These are phyloP conservation scores for Parnassius smintheus DNA, from an alignment of 2,888 invertebrate genomes.

Conservation along the genomic window DNA sequence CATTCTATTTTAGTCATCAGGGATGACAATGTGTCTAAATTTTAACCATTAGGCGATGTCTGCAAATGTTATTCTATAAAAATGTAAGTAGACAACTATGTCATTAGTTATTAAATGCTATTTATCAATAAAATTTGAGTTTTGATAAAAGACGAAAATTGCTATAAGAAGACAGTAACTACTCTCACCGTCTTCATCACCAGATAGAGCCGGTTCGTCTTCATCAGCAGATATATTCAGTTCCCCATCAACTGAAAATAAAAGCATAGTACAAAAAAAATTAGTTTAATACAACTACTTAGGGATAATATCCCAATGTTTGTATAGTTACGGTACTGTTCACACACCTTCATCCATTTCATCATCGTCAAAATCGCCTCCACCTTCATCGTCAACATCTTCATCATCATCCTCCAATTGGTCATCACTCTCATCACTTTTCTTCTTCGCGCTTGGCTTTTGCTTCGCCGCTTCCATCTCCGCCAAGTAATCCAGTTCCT, in stretches of 20 bases:
- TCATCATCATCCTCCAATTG: slow-evolving; percentile 49
- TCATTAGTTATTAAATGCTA: too few species aligned
- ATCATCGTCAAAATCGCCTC: slow-evolving; percentile 41
- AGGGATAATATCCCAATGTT: background rate
- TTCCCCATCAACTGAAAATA: slow-evolving; percentile 53
- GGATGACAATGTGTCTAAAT: too few species aligned
- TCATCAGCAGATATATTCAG: slow-evolving; percentile 68
- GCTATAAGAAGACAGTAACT: too few species aligned
- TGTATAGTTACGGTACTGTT: background rate
- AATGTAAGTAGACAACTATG: too few species aligned
- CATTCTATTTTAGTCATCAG: too few species aligned
- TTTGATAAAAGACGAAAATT: too few species aligned
- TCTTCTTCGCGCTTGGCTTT: slow-evolving; percentile 46
- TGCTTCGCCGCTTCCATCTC: slow-evolving; percentile 77
- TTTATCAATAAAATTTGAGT: too few species aligned
- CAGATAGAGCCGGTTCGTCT: slow-evolving; percentile 64
- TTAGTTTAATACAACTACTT: background rate
- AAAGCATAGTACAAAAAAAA: too few species aligned
- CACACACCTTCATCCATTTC: slow-evolving; percentile 53
- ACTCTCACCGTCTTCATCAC: slow-evolving; percentile 66
- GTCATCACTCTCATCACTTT: slow-evolving; percentile 42
- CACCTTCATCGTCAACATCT: slow-evolving; percentile 60
- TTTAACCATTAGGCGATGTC: too few species aligned
- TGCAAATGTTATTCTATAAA: too few species aligned
- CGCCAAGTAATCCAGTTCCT: slow-evolving; percentile 85